Base-by-base conservation (phyloP, 2,113 vertebrate genomes). In the Dicrurus megarhynchus region DNA sequence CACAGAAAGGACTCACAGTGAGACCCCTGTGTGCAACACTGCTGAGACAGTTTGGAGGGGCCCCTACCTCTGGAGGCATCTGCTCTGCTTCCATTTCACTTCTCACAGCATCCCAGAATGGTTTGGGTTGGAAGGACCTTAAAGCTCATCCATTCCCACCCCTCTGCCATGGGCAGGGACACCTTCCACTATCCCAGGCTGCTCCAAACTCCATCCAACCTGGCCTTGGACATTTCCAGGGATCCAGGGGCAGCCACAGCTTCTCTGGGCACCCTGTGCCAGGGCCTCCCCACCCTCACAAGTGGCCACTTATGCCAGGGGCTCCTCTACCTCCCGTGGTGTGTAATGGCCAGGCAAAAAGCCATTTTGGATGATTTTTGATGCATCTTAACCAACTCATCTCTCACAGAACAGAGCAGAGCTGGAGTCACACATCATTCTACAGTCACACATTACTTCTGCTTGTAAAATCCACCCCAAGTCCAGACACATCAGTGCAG, bases 81-180 rank as follows among this genome's bases (percentile, higher is more conserved):
- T 87, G 55, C 44, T 78, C 49, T 53, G 53, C 65, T 53, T 20
- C 4, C 0, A 0, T 11, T 28, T 59, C 57, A 26, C 61, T 20
- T 4, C 7, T 0, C 46, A 30, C 24, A 53, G 39, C 16, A 55
- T 24, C 32, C 28, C n/a, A 13, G 10, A n/a, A 0, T 33, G 63
- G 9, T 3, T 6, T 69, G 55, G 63, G 24, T 10, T 47, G 16
- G 6, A 41, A 4, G 6, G 11, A 70, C 47, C 33, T 23, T 3
- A 53, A 53, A 59, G 1, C 4, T 0, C 71, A 76, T 5, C 44
- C 35, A 1, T 0, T 26, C 0, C 52, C 52, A 35, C 35, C 26
- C 24, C 37, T 52, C 37, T 52, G 73, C 63, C 84, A 78, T 13
- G 27, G 35, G 16, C 84, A 69, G 64, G n/a, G 74, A 47, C 84